Conservation (phyloP, 2,113 vertebrate genomes). For the Bos javanicus region DNA sequence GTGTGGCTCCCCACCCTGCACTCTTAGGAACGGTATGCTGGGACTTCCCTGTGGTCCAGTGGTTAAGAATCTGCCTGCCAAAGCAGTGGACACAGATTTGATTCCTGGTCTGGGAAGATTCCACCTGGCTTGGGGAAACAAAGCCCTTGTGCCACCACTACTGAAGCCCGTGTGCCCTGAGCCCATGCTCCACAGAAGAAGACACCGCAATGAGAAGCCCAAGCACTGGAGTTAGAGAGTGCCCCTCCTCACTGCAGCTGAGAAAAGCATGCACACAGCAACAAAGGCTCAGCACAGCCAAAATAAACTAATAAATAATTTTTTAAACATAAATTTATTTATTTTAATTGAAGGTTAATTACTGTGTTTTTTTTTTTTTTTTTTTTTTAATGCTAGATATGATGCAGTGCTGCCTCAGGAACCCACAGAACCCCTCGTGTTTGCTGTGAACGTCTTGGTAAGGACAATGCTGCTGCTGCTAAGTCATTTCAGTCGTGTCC, state of each 20-base stretch:
- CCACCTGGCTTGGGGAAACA: not conserved
- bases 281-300: not conserved
- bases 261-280: not conserved
- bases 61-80: not conserved
- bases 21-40: not conserved
- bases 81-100: not conserved
- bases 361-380: no score
- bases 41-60: not conserved
- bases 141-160: not conserved
- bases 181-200: not conserved
- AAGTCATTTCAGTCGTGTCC: no score
- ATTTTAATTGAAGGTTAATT: no score
- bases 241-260: not conserved
- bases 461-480: not conserved
- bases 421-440: accelerated
- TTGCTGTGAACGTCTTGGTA: not conserved
- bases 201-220: not conserved
- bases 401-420: not conserved
- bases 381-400: not conserved
- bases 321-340: not conserved
- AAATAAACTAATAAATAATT: not conserved
- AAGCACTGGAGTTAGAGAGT: not conserved
- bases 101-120: not conserved
- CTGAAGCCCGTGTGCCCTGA: not conserved
- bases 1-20: not conserved